A percentile compares a stretch with the other conserved stretches of the same genome.
These are phyloP conservation scores for Neelides sp. DNA, from an alignment of 1,140 invertebrate genomes.

Conservation along the genomic window DNA sequence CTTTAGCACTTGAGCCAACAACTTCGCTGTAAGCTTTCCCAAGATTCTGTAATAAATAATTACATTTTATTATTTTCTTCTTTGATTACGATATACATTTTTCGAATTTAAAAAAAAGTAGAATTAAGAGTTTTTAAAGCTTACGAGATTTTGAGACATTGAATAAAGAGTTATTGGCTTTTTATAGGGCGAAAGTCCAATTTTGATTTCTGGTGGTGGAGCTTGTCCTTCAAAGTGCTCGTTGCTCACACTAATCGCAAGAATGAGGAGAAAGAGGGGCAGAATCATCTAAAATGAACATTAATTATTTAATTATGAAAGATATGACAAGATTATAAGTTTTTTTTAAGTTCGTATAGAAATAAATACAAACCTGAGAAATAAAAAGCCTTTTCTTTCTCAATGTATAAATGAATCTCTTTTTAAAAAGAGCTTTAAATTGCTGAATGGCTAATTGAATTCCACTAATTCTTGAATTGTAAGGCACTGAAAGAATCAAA, in stretches of 20 bases:
- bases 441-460: slow-evolving; percentile 17
- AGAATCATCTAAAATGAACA: slow-evolving; percentile 18
- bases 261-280: slow-evolving; percentile 18
- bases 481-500: slow-evolving; percentile 1
- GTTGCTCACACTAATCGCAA: slow-evolving; percentile 20
- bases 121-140: too few relatives aligned
- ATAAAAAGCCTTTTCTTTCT: slow-evolving; percentile 20
- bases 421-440: slow-evolving; percentile 19
- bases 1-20: slow-evolving; percentile 14
- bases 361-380: slow-evolving; percentile 16
- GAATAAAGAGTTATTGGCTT: slow-evolving; percentile 16
- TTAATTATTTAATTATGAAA: neutral
- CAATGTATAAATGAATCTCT: slow-evolving; percentile 22
- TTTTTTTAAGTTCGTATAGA: neutral
- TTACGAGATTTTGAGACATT: neutral
- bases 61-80: too few relatives aligned
- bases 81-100: slow-evolving; percentile 2
- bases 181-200: slow-evolving; percentile 19
- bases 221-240: neutral
- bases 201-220: slow-evolving; percentile 11
- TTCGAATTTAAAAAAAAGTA: too few relatives aligned
- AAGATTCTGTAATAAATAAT: too few relatives aligned
- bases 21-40: slow-evolving; percentile 4
- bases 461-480: slow-evolving; percentile 6
- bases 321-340: too few relatives aligned